phyloP scores from a whole-genome alignment of 2,888 invertebrate genomes.

The Perithous albicinctus region DNA sequence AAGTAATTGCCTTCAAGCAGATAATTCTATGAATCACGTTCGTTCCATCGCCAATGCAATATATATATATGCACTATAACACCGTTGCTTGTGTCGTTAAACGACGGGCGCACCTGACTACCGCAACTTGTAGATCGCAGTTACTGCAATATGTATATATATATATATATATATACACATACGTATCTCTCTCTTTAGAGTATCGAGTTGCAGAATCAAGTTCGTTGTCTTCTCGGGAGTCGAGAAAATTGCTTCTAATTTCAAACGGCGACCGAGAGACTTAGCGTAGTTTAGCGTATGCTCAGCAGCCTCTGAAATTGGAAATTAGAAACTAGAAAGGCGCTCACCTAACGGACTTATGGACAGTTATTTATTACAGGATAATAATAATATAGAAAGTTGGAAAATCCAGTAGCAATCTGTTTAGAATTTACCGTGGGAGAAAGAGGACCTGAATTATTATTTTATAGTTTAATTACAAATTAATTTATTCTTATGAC shows the following conservation, averaged over 20 bases:
- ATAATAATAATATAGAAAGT: slow-evolving; percentile 25
- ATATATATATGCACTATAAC: neutral
- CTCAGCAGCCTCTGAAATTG: slow-evolving; percentile 31
- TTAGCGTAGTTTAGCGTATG: slow-evolving; percentile 62
- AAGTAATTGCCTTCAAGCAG: slow-evolving; percentile 41
- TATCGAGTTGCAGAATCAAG: slow-evolving; percentile 54
- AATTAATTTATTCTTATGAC: no score
- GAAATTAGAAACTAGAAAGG: slow-evolving; percentile 62
- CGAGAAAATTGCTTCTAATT: slow-evolving; percentile 65
- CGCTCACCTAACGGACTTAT: slow-evolving; percentile 43
- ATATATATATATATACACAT: slow-evolving; percentile 6
- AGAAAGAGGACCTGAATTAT: neutral
- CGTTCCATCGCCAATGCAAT: slow-evolving; percentile 37
- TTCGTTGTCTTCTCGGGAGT: slow-evolving; percentile 58
- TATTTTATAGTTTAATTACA: no score
- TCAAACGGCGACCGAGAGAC: slow-evolving; percentile 58
- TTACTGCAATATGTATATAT: neutral
- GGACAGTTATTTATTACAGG: slow-evolving; percentile 31
- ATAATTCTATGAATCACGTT: slow-evolving; percentile 62
- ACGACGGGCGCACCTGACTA: slow-evolving; percentile 33
- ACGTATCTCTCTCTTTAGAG: neutral
- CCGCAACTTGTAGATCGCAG: slow-evolving; percentile 14
- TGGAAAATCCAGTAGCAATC: slow-evolving; percentile 30
- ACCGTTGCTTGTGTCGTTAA: slow-evolving; percentile 32
- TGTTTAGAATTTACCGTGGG: neutral